Evolutionary conservation across 2,888 invertebrate species (phyloP).

Genomic region (Oligia fasciuncula): DNA sequence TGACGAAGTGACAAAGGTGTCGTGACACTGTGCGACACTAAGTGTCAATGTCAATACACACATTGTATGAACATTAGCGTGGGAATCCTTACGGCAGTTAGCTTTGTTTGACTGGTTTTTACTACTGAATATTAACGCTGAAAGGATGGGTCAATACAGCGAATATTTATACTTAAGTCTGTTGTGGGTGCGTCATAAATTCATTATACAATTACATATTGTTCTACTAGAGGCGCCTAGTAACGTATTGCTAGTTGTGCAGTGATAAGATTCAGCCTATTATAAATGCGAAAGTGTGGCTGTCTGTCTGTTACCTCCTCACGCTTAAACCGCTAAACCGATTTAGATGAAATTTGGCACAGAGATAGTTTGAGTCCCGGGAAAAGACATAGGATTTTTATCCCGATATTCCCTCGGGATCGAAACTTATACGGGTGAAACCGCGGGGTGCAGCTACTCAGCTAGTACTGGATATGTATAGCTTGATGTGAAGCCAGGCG

Average conservation of each 20-base stretch:
- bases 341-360: too few relatives aligned
- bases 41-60: conserved; percentile 67
- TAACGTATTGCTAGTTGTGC: not conserved
- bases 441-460: too few relatives aligned
- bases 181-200: not conserved
- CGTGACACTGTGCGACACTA: conserved; percentile 73
- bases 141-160: conserved; percentile 33
- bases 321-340: too few relatives aligned
- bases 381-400: too few relatives aligned
- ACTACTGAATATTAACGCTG: conserved; percentile 55
- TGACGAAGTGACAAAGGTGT: conserved; percentile 68
- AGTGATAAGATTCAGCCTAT: not conserved
- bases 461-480: not conserved
- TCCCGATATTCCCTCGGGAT: too few relatives aligned
- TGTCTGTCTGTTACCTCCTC: too few relatives aligned
- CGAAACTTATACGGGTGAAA: too few relatives aligned
- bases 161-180: not conserved
- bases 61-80: conserved; percentile 73
- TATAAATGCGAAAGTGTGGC: too few relatives aligned
- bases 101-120: conserved; percentile 51
- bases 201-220: not conserved
- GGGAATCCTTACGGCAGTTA: conserved; percentile 68
- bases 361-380: too few relatives aligned
- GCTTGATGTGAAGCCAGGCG: not conserved
- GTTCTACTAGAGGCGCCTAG: not conserved